A percentile compares a stretch with the other conserved stretches of the same genome.
Evolutionary conservation across 2,888 invertebrate genomes (phyloP).

Genomic region (Sinohyriopsis cumingii): DNA sequence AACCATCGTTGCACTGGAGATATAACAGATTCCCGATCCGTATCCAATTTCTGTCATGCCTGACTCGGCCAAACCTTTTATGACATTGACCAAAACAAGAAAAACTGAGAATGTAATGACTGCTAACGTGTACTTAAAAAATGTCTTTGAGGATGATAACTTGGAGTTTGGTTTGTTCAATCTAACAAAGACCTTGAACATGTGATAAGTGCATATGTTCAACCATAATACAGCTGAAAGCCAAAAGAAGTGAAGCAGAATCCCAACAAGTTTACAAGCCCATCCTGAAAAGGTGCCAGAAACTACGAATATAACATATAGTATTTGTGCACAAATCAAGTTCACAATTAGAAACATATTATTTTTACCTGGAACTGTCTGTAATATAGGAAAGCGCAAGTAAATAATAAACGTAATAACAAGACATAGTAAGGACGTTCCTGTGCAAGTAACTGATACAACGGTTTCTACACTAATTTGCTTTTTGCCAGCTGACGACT

Average conservation of each 20-base stretch:
- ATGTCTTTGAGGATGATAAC: neutral
- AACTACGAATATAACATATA: constrained; percentile 15
- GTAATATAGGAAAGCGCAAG: constrained; percentile 13
- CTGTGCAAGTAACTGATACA: constrained; percentile 9
- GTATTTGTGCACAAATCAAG: constrained; percentile 14
- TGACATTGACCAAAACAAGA: constrained; percentile 14
- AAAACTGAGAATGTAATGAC: constrained; percentile 2
- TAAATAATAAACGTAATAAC: constrained; percentile 15
- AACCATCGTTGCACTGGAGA: constrained; percentile 14
- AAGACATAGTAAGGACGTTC: constrained; percentile 17
- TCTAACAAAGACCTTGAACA: constrained; percentile 20
- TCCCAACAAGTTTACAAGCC: constrained; percentile 12
- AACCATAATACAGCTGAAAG: constrained; percentile 12
- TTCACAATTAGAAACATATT: constrained; percentile 16
- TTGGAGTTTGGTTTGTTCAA: constrained; percentile 1
- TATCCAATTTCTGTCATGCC: constrained; percentile 14
- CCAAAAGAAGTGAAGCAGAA: constrained; percentile 21
- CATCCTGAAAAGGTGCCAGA: neutral
- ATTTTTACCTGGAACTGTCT: constrained; percentile 21
- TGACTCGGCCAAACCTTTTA: neutral
- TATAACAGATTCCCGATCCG: constrained; percentile 24
- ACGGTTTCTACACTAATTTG: neutral
- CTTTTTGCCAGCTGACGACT: too few species aligned
- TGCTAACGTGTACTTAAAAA: constrained; percentile 11
- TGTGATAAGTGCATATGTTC: constrained; percentile 23